Base-by-base conservation (phyloP, 2,888 invertebrate genomes). In the Ceramica pisi region DNA sequence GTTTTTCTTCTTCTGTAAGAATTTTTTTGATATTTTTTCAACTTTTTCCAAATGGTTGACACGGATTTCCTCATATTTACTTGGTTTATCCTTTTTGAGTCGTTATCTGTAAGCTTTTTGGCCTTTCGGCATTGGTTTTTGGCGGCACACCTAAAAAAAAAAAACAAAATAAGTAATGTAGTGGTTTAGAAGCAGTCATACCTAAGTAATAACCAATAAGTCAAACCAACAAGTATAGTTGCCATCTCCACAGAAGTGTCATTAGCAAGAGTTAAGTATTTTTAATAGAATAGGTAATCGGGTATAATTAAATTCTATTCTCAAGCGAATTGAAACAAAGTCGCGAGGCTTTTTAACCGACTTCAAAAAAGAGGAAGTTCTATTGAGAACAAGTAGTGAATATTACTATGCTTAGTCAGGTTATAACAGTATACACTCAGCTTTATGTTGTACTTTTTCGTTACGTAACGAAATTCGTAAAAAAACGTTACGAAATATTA, bases 1-100 rank as follows among this genome's bases (percentile, higher is more conserved):
- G 31, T 75, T 75, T 75, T 44, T 75, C 59, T 59, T 71, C 75
- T 53, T 75, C 67, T 69, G 75, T 75, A 14, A 75, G 67, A 53
- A 50, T 53, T 60, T 72, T 70, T 70, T 70, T 70, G 63, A 70
- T 70, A 53, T 74, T 70, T 74, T 74, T 74, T 70, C 31, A 48
- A 61, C 16, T 48, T 61, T 61, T 31, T 2, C 0, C 14, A 61
- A 48, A 61, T 61, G 46, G 48, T 48, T 61, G 4, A 61, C n/a
- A 2, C 61, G 31, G 31, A 31, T 61, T 61, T 61, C n/a, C 46
- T 61, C 46, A 48, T n/a, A 61, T 61, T 61, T 61, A 61, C 1
- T 2, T n/a, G 31, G 46, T 1, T 61, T 61, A 2, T 48, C 61
- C 46, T n/a, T 61, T 61, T 61, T 61, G 0, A 61, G 14, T 48